Conservation (phyloP, 2,888 invertebrate species). For the Troglohyphantes excavatus region DNA sequence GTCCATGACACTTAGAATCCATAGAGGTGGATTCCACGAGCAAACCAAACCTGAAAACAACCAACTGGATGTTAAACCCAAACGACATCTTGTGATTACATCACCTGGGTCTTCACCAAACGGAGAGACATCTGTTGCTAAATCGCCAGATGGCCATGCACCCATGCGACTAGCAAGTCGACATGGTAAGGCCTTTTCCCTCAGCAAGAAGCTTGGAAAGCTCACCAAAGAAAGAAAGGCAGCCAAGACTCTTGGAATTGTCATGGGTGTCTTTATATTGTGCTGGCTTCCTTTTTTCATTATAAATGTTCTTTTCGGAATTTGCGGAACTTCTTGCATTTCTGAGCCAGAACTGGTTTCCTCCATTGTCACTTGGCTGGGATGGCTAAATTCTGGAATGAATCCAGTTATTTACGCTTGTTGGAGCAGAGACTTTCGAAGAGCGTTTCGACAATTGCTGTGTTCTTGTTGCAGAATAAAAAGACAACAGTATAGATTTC, state of each 20-base stretch:
- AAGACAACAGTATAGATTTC: slow-evolving; percentile 50
- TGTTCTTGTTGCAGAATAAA: slow-evolving; percentile 91
- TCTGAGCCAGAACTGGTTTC: slow-evolving; percentile 93
- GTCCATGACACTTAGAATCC: slow-evolving; percentile 92
- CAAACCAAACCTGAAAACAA: background rate
- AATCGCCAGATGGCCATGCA: slow-evolving; percentile 46
- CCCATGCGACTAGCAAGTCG: slow-evolving; percentile 69
- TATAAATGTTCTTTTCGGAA: slow-evolving; percentile 94
- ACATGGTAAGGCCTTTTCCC: slow-evolving; percentile 90
- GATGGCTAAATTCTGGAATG: slow-evolving; percentile 98
- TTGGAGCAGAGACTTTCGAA: slow-evolving; percentile 95
- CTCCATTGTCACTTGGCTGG: slow-evolving; percentile 95
- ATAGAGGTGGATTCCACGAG: slow-evolving; percentile 88
- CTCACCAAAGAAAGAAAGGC: slow-evolving; percentile 99
- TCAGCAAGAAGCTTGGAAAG: slow-evolving; percentile 95
- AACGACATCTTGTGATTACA: slow-evolving; percentile 9
- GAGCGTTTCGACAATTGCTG: slow-evolving; percentile 95
- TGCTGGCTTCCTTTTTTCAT: slow-evolving; percentile 99
- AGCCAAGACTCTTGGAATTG: slow-evolving; percentile 97
- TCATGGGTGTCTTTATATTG: slow-evolving; percentile 96
- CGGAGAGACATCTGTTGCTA: background rate
- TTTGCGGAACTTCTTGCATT: slow-evolving; percentile 89
- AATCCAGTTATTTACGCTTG: slow-evolving; percentile 99
- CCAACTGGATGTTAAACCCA: background rate
- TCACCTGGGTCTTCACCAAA: slow-evolving; percentile 4